Conservation (phyloP, 2,888 invertebrate species). For the Dromius quadrimaculatus region DNA sequence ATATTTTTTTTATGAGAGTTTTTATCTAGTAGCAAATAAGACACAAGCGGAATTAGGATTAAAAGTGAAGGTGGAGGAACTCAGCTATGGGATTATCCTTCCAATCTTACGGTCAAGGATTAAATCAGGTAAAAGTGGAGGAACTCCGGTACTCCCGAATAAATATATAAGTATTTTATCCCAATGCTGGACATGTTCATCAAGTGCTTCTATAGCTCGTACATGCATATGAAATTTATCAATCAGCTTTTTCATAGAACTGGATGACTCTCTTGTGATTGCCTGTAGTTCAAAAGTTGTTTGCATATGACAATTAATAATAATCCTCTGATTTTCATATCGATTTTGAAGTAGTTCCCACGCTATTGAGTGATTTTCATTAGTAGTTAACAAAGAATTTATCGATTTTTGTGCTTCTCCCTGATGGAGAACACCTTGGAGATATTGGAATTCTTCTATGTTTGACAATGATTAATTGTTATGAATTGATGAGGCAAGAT, state of each 20-base stretch:
- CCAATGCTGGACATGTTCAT: background rate
- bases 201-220: slow-evolving; percentile 1
- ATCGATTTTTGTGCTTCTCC: background rate
- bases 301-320: slow-evolving; percentile 6
- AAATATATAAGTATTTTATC: slow-evolving; percentile 3
- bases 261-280: background rate
- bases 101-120: no score
- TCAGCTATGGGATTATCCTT: no score
- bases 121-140: no score
- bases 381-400: background rate
- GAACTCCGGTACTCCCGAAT: no score
- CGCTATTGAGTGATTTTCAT: background rate
- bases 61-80: no score
- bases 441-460: slow-evolving; percentile 1
- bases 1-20: no score
- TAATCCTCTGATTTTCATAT: slow-evolving; percentile 1
- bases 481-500: background rate
- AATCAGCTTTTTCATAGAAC: background rate
- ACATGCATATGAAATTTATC: background rate
- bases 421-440: background rate
- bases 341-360: background rate
- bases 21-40: no score
- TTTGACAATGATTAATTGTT: background rate
- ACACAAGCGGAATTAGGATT: no score
- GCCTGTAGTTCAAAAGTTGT: background rate